Evolutionary conservation across 2,113 vertebrate genomes (phyloP), one percentile per base, ranked within the genome.

Genomic region (Arenaria interpres): DNA sequence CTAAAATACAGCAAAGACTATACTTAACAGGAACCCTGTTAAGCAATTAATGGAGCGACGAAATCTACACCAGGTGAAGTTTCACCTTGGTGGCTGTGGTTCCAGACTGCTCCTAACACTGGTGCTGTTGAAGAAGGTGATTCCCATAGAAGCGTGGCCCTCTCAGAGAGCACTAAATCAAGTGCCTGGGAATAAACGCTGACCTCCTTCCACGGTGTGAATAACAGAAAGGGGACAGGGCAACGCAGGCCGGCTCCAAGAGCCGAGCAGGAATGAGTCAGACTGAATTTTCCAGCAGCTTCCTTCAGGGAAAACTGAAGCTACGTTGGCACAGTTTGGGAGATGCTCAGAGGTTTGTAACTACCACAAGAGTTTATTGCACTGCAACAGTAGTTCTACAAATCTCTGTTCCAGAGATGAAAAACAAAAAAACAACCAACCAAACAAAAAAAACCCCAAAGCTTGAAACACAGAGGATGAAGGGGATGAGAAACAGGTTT

Each of bases 271-370:
- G 75, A 91, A 76, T 22, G 32, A 83, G 25, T 68, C 74, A 84
- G 68, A 83, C 50, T 43, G 35, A 73, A 56, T 60, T 75, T 46
- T 64, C 78, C 2, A 6, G 39, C 3, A 4, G 32, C 62, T 77
- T 79, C 60, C 20, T 54, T 53, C 51, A 89, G 46, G 76, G 67
- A 81, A 93, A 90, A 89, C 7, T 5, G 19, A 76, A 71, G 39
- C 46, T 50, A n/a, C 25, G 7, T n/a, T 25, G 80, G 43, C 45
- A 88, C 83, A 95, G 68, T 30, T 23, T 57, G 78, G 76, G 64
- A 93, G 92, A 93, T 81, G 93, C 79, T 94, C 28, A 90, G 66
- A 81, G 78, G 41, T 91, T 93, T 35, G 5, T 89, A 96, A 93
- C 93, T 89, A 80, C 63, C 50, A 39, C 54, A 76, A 22, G 54